phyloP scores from a whole-genome alignment of 37 sponge, comb jelly and placozoan species.

The Halisarca cf. caerulea region DNA sequence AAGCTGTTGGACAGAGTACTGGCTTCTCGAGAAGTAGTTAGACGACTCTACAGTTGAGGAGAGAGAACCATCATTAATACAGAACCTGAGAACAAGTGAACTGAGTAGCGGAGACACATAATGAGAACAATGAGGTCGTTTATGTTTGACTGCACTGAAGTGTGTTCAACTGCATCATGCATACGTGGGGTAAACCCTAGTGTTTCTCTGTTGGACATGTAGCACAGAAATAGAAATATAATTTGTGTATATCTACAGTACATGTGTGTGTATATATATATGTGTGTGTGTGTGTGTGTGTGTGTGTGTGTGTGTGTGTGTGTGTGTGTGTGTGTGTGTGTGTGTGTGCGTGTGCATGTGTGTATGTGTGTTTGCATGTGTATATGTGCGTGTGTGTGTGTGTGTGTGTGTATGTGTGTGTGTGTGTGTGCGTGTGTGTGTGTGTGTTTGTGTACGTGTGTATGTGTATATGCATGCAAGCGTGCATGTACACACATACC shows the following conservation, averaged over 20 bases:
- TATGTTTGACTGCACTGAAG: too few species aligned
- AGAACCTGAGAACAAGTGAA: too few species aligned
- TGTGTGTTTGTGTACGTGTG: background rate
- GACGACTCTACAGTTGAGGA: background rate
- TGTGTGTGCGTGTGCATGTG: conserved; percentile 10
- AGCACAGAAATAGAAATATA: too few species aligned
- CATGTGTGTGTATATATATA: too few species aligned
- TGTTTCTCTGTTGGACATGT: too few species aligned
- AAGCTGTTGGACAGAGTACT: background rate
- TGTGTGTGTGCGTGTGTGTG: conserved; percentile 9
- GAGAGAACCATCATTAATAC: background rate
- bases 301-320: background rate
- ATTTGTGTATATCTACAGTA: too few species aligned
- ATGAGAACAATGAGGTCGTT: too few species aligned
- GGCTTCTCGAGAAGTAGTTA: background rate
- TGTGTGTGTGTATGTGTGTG: conserved; percentile 13
- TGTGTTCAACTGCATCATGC: too few species aligned
- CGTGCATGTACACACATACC: background rate
- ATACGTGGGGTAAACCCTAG: too few species aligned
- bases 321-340: conserved; percentile 13
- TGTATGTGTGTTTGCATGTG: conserved; percentile 9
- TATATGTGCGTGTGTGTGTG: conserved; percentile 5
- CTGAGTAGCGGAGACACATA: too few species aligned
- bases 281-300: background rate
- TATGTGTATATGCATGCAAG: background rate